These are phyloP conservation scores for Lithophane socia DNA, from an alignment of 2,888 invertebrate genomes.

Conservation along the genomic window DNA sequence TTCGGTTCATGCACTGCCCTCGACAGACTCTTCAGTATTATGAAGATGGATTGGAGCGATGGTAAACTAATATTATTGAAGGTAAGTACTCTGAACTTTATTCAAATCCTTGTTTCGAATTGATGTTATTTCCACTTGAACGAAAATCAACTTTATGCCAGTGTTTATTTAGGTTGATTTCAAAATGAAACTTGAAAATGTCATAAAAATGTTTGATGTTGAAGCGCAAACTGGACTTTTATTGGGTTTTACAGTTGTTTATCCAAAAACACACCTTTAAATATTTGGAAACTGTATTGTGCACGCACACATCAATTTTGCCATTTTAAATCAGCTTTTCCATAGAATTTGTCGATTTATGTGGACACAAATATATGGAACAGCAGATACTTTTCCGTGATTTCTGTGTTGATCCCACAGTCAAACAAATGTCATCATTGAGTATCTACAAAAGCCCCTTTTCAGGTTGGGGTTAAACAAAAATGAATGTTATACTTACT, in stretches of 20 bases:
- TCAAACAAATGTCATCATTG: background rate
- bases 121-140: too few relatives aligned
- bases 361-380: background rate
- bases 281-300: background rate
- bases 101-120: background rate
- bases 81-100: slow-evolving; percentile 65
- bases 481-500: background rate
- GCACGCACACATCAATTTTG: background rate
- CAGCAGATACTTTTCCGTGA: background rate
- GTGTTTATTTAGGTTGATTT: background rate
- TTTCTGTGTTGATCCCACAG: background rate
- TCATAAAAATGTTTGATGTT: background rate
- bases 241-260: background rate
- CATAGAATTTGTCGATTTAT: background rate
- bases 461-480: background rate
- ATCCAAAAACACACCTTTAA: background rate
- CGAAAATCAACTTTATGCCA: too few relatives aligned
- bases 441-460: background rate
- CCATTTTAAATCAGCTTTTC: background rate
- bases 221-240: background rate
- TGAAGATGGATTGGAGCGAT: slow-evolving; percentile 84
- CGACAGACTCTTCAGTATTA: slow-evolving; percentile 77
- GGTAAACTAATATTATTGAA: slow-evolving; percentile 80
- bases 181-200: background rate
- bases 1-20: slow-evolving; percentile 80